phyloP scores from a whole-genome alignment of 2,113 vertebrate species.

The Nycticryphes semicollaris region DNA sequence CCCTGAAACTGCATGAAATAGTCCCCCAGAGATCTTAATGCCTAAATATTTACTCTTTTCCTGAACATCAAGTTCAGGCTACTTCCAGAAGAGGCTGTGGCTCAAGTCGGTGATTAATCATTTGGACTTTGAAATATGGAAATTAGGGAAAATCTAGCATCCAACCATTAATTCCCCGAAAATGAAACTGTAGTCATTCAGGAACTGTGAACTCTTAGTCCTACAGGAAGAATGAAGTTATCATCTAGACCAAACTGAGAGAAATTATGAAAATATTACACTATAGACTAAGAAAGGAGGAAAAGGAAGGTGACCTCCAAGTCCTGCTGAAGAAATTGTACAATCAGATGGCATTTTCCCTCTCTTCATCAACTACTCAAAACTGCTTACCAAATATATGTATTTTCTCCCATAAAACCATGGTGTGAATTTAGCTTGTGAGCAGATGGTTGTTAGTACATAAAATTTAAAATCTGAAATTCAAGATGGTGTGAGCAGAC shows the following conservation, averaged over 20 bases:
- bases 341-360: neutral
- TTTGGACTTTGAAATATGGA: neutral
- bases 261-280: neutral
- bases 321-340: neutral
- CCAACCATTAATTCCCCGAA: neutral
- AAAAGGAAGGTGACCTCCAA: neutral
- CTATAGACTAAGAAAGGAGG: neutral
- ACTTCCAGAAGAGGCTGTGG: neutral
- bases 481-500: conserved; percentile 46
- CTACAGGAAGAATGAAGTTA: neutral
- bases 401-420: conserved; percentile 5
- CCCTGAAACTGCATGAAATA: neutral
- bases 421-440: conserved; percentile 29
- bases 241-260: neutral
- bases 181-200: neutral
- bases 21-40: neutral
- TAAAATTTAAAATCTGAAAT: conserved; percentile 62
- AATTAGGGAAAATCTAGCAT: neutral
- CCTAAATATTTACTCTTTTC: neutral
- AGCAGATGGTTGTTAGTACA: conserved; percentile 55
- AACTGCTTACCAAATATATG: conserved; percentile 26
- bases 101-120: neutral
- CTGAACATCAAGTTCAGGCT: neutral
- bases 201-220: neutral
- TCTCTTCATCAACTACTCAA: neutral